phyloP scores from a whole-genome alignment of 1,140 invertebrate genomes.

The Drosophila arizonae region DNA sequence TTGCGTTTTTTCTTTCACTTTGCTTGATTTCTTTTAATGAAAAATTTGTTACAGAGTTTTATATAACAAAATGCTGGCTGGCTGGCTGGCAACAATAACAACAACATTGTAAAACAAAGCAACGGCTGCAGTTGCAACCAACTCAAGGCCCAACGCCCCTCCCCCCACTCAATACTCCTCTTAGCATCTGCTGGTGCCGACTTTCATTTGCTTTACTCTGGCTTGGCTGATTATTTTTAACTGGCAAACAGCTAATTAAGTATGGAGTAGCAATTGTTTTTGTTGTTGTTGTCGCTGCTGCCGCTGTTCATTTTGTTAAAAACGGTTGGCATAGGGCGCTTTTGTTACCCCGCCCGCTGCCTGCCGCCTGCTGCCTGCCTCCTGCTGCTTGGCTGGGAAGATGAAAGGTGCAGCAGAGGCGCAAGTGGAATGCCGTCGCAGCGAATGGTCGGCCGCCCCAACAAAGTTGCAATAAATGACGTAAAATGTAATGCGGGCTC shows the following conservation, averaged over 20 bases:
- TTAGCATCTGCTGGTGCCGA: constrained; percentile 58
- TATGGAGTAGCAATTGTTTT: constrained; percentile 73
- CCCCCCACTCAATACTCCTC: constrained; percentile 15
- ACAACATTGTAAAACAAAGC: constrained; percentile 70
- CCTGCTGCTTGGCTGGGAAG: constrained; percentile 8
- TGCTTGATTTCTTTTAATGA: constrained; percentile 79
- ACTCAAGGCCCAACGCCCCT: background rate
- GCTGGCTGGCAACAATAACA: constrained; percentile 52
- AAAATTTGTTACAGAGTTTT: constrained; percentile 78
- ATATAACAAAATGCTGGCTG: constrained; percentile 75
- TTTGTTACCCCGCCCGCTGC: constrained; percentile 47
- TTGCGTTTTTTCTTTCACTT: constrained; percentile 42
- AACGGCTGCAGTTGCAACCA: constrained; percentile 45
- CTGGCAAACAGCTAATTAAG: constrained; percentile 81
- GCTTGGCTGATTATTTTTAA: constrained; percentile 80
- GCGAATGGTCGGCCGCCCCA: constrained; percentile 38
- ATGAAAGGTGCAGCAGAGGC: constrained; percentile 51
- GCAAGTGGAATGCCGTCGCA: constrained; percentile 60
- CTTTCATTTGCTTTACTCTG: constrained; percentile 77
- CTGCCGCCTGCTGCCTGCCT: background rate
- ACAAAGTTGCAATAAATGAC: constrained; percentile 81
- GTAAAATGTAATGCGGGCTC: constrained; percentile 61
- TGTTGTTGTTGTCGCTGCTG: constrained; percentile 34
- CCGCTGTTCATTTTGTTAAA: constrained; percentile 66
- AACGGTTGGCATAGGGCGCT: constrained; percentile 36